phyloP scores from a whole-genome alignment of 2,888 invertebrate species.

The Orchesellides sinensis region DNA sequence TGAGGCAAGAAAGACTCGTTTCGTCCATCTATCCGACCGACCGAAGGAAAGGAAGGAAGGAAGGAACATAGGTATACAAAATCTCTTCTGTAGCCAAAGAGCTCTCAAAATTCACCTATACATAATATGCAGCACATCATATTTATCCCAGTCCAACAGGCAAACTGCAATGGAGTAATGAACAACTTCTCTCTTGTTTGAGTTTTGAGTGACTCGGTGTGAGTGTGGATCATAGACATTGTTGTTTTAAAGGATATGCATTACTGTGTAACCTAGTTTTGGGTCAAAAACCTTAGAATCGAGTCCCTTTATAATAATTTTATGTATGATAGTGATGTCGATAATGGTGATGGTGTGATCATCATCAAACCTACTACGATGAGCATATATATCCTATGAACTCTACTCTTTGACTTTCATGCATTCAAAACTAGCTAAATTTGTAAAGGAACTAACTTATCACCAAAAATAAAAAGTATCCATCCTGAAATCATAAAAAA shows the following conservation, averaged over 20 bases:
- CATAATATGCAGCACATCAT: neutral
- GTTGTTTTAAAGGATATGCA: too few species aligned
- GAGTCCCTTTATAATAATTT: conserved; percentile 66
- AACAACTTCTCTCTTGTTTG: neutral
- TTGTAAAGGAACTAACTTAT: neutral
- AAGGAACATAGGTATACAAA: neutral
- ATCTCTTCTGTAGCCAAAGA: neutral
- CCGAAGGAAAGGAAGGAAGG: neutral
- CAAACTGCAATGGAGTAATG: neutral
- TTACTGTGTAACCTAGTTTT: conserved; percentile 72
- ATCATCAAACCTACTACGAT: too few species aligned
- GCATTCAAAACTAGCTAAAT: conserved; percentile 16
- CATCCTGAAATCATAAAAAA: neutral
- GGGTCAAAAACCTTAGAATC: conserved; percentile 74
- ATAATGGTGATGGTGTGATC: conserved; percentile 6
- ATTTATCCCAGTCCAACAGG: neutral
- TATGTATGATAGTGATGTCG: conserved; percentile 36
- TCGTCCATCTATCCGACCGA: neutral
- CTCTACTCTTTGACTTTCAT: conserved; percentile 61
- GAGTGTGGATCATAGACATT: neutral
- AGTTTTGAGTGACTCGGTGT: conserved; percentile 1
- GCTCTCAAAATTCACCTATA: neutral
- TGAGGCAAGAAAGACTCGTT: neutral
- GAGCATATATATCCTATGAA: too few species aligned
- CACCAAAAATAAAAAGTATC: neutral